A percentile compares a stretch with the other conserved stretches of the same genome.
Conservation (phyloP, 2,113 vertebrate genomes). For the cat (Felis catus) region F.catus_Fca126_mat1.0 CM031416.1:128650501-128651000, state of each 20-base stretch:
- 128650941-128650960: conserved; percentile 12
- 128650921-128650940: background rate
- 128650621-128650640: background rate
- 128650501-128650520: background rate
- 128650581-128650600: background rate
- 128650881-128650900: background rate
- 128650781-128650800: background rate
- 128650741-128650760: background rate
- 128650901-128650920: conserved; percentile 11
- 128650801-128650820: background rate
- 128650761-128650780: background rate
- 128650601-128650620: background rate
- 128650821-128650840: background rate
- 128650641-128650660: background rate
- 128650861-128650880: background rate
- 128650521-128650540: background rate
- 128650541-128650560: background rate
- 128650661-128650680: background rate
- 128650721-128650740: background rate
- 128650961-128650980: conserved; percentile 25
- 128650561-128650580: background rate
- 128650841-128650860: background rate
- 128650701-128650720: fast-evolving
- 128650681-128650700: background rate
- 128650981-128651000: background rate